These are phyloP conservation scores for Harpagifer antarcticus DNA, from an alignment of 2,797 vertebrate species.

Conservation along the genomic window DNA sequence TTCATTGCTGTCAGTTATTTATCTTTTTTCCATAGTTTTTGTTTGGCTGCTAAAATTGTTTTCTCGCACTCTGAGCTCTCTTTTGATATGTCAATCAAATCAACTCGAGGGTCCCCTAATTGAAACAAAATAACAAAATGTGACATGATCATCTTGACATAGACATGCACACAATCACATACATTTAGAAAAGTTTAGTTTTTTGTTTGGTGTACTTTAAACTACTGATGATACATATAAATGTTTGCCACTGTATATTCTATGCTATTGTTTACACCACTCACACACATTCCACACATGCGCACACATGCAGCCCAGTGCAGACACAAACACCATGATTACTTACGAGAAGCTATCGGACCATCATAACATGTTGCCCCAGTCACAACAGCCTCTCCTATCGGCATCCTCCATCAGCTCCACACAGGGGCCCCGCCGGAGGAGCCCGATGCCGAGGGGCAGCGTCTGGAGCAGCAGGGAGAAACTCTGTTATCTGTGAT, in stretches of 20 bases:
- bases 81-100: too few species aligned
- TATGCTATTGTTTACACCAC: slow-evolving; percentile 9
- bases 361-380: slow-evolving; percentile 19
- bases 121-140: too few species aligned
- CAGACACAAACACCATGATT: slow-evolving; percentile 28
- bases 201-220: too few species aligned
- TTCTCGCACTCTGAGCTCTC: too few species aligned
- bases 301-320: slow-evolving; percentile 16
- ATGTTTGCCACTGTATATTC: background rate
- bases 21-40: background rate
- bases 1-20: background rate
- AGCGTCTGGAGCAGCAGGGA: slow-evolving; percentile 36
- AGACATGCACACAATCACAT: too few species aligned
- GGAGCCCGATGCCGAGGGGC: slow-evolving; percentile 34
- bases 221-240: background rate
- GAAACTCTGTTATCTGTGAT: slow-evolving; percentile 56
- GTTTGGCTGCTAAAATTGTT: background rate
- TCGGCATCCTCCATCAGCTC: slow-evolving; percentile 70
- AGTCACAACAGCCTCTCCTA: slow-evolving; percentile 74
- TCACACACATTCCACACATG: slow-evolving; percentile 21
- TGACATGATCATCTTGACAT: too few species aligned
- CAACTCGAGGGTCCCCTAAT: too few species aligned
- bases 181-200: too few species aligned
- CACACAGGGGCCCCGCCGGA: slow-evolving; percentile 37
- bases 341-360: slow-evolving; percentile 39